phyloP scores from a whole-genome alignment of 2,113 vertebrate genomes.

The Stercorarius parasiticus region DNA sequence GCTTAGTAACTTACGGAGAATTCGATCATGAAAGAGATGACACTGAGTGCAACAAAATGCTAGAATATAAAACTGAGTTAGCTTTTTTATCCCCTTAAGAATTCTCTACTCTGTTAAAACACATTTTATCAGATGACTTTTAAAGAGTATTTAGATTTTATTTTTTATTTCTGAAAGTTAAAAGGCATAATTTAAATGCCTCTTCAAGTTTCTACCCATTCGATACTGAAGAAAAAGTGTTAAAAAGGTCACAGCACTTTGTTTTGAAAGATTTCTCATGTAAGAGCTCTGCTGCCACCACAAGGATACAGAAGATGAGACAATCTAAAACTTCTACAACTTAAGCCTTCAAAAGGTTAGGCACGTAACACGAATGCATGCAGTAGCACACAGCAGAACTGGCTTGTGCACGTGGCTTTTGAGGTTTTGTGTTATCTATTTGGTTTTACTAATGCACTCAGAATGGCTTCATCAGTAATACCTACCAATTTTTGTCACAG shows the following conservation, averaged over 20 bases:
- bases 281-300: constrained; percentile 48
- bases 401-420: neutral
- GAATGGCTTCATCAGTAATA: neutral
- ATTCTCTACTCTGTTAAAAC: neutral
- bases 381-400: neutral
- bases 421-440: too few relatives aligned
- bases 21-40: neutral
- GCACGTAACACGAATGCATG: rapidly evolving
- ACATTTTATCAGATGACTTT: neutral
- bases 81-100: neutral
- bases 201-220: neutral
- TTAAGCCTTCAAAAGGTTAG: neutral
- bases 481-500: neutral
- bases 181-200: neutral
- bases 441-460: neutral
- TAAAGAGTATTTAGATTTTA: neutral
- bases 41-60: neutral
- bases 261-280: neutral
- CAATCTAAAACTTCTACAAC: neutral
- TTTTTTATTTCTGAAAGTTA: neutral
- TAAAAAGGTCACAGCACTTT: neutral
- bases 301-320: neutral
- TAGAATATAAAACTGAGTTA: neutral
- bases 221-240: neutral
- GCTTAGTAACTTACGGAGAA: neutral